phyloP scores from a whole-genome alignment of 2,797 vertebrate genomes.

The Pseudochromis fuscus region DNA sequence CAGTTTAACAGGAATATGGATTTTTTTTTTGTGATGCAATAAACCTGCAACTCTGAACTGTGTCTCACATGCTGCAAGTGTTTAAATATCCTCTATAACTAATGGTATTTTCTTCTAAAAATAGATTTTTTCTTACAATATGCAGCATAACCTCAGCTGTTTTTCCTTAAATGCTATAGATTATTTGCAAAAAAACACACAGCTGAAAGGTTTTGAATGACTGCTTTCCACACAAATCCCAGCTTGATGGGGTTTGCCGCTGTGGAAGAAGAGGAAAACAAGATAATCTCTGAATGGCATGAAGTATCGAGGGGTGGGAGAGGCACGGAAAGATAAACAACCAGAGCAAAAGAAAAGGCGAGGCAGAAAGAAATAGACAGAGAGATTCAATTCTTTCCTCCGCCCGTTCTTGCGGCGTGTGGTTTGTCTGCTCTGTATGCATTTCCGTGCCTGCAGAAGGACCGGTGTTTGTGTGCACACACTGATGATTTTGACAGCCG shows the following conservation, averaged over 20 bases:
- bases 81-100: background rate
- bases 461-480: constrained; percentile 74
- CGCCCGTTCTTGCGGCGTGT: constrained; percentile 46
- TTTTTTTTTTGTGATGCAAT: constrained; percentile 23
- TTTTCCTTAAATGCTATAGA: constrained; percentile 45
- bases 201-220: constrained; percentile 64
- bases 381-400: constrained; percentile 42
- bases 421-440: constrained; percentile 68
- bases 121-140: background rate
- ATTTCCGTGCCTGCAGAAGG: constrained; percentile 66
- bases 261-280: constrained; percentile 66
- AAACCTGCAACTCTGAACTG: constrained; percentile 9
- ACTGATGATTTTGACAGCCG: constrained; percentile 83
- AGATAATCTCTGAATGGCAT: constrained; percentile 72
- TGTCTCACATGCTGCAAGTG: background rate
- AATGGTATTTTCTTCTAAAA: constrained; percentile 9
- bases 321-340: constrained; percentile 61
- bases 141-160: constrained; percentile 20
- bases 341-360: constrained; percentile 41
- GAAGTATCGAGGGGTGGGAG: constrained; percentile 52
- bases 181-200: constrained; percentile 59
- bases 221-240: constrained; percentile 72
- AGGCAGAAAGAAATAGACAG: constrained; percentile 26
- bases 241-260: constrained; percentile 63
- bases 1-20: constrained; percentile 9